These are phyloP conservation scores for Copidosoma floridanum DNA, from an alignment of 1,140 invertebrate genomes.

Conservation along the genomic window DNA sequence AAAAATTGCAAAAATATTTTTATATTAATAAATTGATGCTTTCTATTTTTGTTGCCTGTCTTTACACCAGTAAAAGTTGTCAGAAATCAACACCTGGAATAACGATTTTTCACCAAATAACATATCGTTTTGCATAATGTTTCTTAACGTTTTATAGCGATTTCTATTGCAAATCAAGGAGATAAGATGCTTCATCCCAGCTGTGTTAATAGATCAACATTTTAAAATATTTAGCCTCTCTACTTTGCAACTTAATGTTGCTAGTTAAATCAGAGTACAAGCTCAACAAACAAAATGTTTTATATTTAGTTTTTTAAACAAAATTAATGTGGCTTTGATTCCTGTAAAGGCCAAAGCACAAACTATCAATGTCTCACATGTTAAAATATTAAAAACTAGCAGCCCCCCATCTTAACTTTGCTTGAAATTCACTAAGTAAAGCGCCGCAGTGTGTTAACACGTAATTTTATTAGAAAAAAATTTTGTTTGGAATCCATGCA, in stretches of 20 bases:
- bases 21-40: slow-evolving; percentile 23
- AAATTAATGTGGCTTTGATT: slow-evolving; percentile 30
- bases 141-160: slow-evolving; percentile 24
- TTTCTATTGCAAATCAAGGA: too few species aligned
- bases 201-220: slow-evolving; percentile 29
- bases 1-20: slow-evolving; percentile 19
- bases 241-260: slow-evolving; percentile 36
- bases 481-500: too few species aligned
- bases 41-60: slow-evolving; percentile 26
- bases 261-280: not conserved
- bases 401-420: too few species aligned
- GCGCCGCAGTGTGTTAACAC: too few species aligned
- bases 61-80: slow-evolving; percentile 32
- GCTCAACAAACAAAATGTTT: slow-evolving; percentile 19
- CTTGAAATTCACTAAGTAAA: too few species aligned
- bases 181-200: too few species aligned
- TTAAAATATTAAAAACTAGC: too few species aligned
- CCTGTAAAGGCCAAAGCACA: slow-evolving; percentile 23
- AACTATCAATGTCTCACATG: not conserved
- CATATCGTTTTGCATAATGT: slow-evolving; percentile 9
- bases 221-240: slow-evolving; percentile 8
- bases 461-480: too few species aligned
- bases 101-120: slow-evolving; percentile 34
- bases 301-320: slow-evolving; percentile 26
- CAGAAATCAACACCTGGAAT: slow-evolving; percentile 32